phyloP scores from a whole-genome alignment of 92 coral and sea anemone species.

The Palythoa grandis region DNA sequence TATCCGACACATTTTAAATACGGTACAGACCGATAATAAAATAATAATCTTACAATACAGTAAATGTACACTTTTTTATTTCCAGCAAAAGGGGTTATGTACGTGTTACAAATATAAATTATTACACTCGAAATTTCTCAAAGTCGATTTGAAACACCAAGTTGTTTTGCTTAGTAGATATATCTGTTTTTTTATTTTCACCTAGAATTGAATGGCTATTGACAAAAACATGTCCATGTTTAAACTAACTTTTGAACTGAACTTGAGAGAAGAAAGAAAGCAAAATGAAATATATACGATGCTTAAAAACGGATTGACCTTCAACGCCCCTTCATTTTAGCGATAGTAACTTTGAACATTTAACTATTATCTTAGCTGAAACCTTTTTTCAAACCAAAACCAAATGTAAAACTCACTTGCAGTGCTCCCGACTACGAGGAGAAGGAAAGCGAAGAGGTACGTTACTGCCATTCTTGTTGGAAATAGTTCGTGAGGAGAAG shows the following conservation, averaged over 20 bases:
- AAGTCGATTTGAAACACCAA: too few relatives aligned
- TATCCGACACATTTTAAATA: too few relatives aligned
- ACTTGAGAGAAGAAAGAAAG: not conserved
- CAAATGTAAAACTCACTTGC: not conserved
- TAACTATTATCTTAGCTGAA: not conserved
- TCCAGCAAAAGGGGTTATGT: too few relatives aligned
- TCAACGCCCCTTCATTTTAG: not conserved
- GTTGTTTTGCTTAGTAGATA: too few relatives aligned
- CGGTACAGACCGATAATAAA: too few relatives aligned
- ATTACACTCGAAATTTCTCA: too few relatives aligned
- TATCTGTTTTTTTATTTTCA: not conserved
- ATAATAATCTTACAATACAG: too few relatives aligned
- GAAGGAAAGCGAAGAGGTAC: not conserved
- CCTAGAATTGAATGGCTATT: not conserved
- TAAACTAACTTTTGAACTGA: slow-evolving; percentile 24
- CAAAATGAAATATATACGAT: not conserved
- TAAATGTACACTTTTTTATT: too few relatives aligned
- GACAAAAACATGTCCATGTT: slow-evolving; percentile 1
- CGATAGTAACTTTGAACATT: not conserved
- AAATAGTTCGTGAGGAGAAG: not conserved
- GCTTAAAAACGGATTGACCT: not conserved
- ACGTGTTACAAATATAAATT: too few relatives aligned
- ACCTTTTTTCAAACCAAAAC: not conserved
- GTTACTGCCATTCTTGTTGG: not conserved
- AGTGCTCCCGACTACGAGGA: not conserved